phyloP scores from a whole-genome alignment of 2,797 vertebrate genomes.

The Pseudochirops corinnae region DNA sequence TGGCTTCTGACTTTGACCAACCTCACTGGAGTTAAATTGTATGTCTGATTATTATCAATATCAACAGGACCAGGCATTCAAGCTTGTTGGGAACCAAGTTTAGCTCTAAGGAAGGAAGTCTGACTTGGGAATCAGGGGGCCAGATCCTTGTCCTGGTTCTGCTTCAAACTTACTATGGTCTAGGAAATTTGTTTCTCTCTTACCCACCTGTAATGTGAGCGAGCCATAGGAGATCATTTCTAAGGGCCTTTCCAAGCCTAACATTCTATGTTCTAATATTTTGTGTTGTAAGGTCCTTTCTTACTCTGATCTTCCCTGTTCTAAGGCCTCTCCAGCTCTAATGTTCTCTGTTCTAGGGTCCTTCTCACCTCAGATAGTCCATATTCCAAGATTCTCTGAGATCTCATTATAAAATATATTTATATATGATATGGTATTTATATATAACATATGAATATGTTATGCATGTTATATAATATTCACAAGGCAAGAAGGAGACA shows the following conservation, averaged over 20 bases:
- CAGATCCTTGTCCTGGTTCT: not conserved
- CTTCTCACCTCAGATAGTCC: not conserved
- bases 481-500: not conserved
- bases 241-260: not conserved
- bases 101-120: not conserved
- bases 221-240: not conserved
- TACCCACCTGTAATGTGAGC: not conserved
- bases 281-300: not conserved
- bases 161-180: not conserved
- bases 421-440: not conserved
- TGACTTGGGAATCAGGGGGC: not conserved
- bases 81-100: not conserved
- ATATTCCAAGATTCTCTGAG: not conserved
- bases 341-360: not conserved
- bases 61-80: not conserved
- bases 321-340: not conserved
- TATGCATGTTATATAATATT: not conserved
- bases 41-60: not conserved
- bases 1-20: not conserved
- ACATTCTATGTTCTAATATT: not conserved
- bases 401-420: not conserved
- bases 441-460: not conserved
- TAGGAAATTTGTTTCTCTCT: not conserved
- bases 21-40: not conserved
- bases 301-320: not conserved